phyloP scores from a whole-genome alignment of 2,797 vertebrate species.

The Potorous gilbertii region DNA sequence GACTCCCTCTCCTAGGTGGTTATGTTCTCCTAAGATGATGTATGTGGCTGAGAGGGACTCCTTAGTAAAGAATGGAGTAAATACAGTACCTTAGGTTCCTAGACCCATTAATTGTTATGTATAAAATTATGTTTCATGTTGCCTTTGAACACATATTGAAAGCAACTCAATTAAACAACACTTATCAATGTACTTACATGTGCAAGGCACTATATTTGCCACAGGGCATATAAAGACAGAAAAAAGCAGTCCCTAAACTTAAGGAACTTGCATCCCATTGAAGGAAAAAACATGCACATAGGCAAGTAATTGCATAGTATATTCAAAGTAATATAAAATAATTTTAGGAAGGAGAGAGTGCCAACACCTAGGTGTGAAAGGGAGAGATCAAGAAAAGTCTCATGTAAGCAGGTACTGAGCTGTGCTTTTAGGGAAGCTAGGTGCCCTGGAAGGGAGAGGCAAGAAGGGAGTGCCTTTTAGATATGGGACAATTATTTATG shows the following conservation, averaged over 20 bases:
- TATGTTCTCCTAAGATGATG: not conserved
- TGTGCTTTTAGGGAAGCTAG: not conserved
- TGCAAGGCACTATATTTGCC: not conserved
- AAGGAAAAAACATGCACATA: not conserved
- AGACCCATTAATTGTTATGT: not conserved
- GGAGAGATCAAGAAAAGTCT: not conserved
- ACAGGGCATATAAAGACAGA: not conserved
- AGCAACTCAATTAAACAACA: not conserved
- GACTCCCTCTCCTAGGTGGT: not conserved
- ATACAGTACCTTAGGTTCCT: not conserved
- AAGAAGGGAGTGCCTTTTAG: not conserved
- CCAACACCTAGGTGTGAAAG: not conserved
- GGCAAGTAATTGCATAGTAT: not conserved
- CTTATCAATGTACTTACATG: not conserved
- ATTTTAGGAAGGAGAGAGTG: not conserved
- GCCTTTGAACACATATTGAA: not conserved
- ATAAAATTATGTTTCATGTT: not conserved
- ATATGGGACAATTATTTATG: not conserved
- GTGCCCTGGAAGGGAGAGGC: not conserved
- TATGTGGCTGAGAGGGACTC: not conserved
- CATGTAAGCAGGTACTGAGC: not conserved
- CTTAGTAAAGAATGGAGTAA: not conserved
- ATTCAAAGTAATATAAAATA: not conserved
- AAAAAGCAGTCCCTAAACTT: not conserved
- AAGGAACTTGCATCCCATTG: not conserved